Evolutionary conservation across 2,888 invertebrate genomes (phyloP), one percentile per base, ranked within the genome.

Genomic region (Rotaria macrura): DNA sequence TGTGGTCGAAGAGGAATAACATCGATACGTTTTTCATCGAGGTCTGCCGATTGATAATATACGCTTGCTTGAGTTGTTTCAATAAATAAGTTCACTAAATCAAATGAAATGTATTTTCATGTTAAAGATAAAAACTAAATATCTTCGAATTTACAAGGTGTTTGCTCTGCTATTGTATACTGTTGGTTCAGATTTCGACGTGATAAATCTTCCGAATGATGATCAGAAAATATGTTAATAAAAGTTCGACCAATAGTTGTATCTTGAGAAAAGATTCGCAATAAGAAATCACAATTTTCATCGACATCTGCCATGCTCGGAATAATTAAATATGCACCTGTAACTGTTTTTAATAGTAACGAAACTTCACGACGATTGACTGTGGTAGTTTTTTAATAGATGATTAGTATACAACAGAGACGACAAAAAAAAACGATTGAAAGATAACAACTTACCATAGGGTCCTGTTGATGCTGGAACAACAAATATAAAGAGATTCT

Each of bases 301-400:
- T 79, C 79, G 9, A 79, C 79, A 79, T 79, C 79, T 1, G 79
- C 79, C 79, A 79, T 79, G 6, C 40, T 43, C 23, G 79, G 79
- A 12, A 79, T 6, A 25, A 79, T 79, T 43, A 79, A 43, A 43
- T 79, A 79, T 10, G 43, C 79, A 43, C 79, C 79, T 25, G 40
- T 79, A 14, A n/a, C 43, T 25, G 79, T 79, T 79, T 79, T 79
- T 14, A 79, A 79, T 43, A 79, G 17, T 25, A 79, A 23, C 1
- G 79, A 79, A 43, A 79, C 79, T 79, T 79, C 79, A 25, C 79
- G 79, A 12, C 79, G 79, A 79, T 79, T 79, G 2, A 79, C 79
- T 65, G 34, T 65, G n/a, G n/a, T 29, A 20, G 14, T 29, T 7
- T 29, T 25, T 14, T 5, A 34, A 65, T 9, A 65, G 23, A 65